Conservation (phyloP, 2,113 vertebrate species). For the Puffinus mauretanicus region DNA sequence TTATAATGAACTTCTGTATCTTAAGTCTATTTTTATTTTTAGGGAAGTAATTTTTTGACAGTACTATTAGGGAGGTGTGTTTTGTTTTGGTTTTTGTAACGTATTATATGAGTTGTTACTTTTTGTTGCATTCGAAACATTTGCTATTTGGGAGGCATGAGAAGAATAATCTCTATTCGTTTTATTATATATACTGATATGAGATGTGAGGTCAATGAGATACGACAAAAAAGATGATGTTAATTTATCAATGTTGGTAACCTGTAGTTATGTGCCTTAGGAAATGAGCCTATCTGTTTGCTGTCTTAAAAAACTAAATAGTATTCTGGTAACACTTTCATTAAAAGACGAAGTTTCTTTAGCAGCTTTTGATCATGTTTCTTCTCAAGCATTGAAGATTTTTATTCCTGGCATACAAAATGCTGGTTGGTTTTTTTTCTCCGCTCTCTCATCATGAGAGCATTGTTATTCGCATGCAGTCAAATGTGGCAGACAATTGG, state of each 20-base stretch:
- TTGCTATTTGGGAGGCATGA: not conserved
- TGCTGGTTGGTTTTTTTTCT: not conserved
- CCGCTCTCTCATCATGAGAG: not conserved
- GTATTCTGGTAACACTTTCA: not conserved
- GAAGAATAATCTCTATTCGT: not conserved
- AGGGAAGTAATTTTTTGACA: not conserved
- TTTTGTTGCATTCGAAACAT: not conserved
- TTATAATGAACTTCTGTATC: not conserved
- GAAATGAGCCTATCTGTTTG: not conserved
- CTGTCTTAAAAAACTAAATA: conserved; percentile 20
- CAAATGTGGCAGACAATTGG: conserved; percentile 7
- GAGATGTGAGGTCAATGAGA: not conserved
- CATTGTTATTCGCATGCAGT: not conserved
- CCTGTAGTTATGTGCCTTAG: not conserved
- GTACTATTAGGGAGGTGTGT: not conserved
- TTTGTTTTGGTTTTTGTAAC: not conserved
- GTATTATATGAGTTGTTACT: not conserved
- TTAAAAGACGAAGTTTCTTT: not conserved
- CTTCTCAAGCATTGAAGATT: conserved; percentile 23
- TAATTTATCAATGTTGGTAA: not conserved
- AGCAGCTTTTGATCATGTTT: not conserved
- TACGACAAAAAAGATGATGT: not conserved
- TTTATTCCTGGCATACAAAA: conserved; percentile 9
- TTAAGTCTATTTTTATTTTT: not conserved
- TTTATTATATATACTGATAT: not conserved